A percentile compares a stretch with the other conserved stretches of the same genome.
phyloP scores from a whole-genome alignment of 2,888 invertebrate species.

The Caenorhabditis japonica region DNA sequence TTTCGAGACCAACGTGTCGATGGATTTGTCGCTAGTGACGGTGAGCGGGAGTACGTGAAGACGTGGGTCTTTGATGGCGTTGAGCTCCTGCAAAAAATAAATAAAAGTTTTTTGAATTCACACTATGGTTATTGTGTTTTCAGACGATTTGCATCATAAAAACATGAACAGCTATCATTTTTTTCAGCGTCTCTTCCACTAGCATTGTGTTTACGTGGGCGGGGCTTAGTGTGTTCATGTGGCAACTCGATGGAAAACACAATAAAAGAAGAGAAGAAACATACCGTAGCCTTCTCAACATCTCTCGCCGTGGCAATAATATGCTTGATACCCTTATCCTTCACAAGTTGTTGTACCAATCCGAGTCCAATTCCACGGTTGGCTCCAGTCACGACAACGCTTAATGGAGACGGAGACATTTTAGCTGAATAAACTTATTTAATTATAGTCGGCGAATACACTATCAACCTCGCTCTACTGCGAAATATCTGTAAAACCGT shows the following conservation, averaged over 20 bases:
- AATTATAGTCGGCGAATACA: no score
- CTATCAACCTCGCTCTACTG: no score
- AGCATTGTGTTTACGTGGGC: no score
- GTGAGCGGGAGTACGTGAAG: slow-evolving; percentile 35
- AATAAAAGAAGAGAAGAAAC: neutral
- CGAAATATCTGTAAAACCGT: no score
- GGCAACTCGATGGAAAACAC: no score
- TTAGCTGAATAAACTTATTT: no score
- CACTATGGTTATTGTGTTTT: no score
- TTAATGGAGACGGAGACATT: slow-evolving; percentile 37
- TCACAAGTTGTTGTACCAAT: slow-evolving; percentile 83
- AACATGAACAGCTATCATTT: no score
- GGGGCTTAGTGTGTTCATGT: no score
- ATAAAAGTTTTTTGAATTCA: neutral
- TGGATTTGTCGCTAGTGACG: slow-evolving; percentile 41
- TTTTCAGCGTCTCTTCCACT: no score
- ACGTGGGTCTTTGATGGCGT: slow-evolving; percentile 27
- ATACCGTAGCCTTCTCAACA: slow-evolving; percentile 79
- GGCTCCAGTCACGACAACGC: slow-evolving; percentile 88
- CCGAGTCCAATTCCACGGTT: slow-evolving; percentile 91
- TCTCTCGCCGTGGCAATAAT: slow-evolving; percentile 89
- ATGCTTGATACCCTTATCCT: slow-evolving; percentile 81
- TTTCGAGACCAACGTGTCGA: slow-evolving; percentile 28
- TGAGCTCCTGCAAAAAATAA: slow-evolving; percentile 47
- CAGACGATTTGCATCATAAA: no score